A percentile compares a stretch with the other conserved stretches of the same genome.
These are phyloP conservation scores for Caenorhabditis panamensis DNA, from an alignment of 2,888 invertebrate species.

Conservation along the genomic window DNA sequence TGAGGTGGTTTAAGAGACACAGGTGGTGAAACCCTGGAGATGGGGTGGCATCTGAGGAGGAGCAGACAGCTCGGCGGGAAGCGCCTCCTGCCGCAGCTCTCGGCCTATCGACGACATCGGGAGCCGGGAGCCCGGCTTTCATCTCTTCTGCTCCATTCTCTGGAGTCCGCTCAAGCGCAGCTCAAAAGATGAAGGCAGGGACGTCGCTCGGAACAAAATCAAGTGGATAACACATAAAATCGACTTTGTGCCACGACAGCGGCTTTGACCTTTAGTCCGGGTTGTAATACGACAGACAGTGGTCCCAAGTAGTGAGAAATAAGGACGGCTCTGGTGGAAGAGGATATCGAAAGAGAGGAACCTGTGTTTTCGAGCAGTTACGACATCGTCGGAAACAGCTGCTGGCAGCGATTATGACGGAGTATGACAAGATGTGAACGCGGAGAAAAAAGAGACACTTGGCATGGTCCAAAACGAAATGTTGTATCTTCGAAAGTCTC, in stretches of 20 bases:
- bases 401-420: constrained; percentile 18
- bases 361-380: constrained; percentile 12
- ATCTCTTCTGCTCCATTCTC: constrained; percentile 39
- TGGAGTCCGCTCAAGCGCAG: constrained; percentile 42
- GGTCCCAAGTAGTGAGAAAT: constrained; percentile 23
- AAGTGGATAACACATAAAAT: constrained; percentile 59
- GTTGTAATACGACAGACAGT: constrained; percentile 50
- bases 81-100: constrained; percentile 43
- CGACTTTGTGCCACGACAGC: constrained; percentile 45
- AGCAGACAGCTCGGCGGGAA: constrained; percentile 39
- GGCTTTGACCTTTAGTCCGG: constrained; percentile 48
- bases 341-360: constrained; percentile 2
- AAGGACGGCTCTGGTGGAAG: not conserved
- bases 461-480: not conserved
- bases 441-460: not conserved
- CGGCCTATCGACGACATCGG: constrained; percentile 50
- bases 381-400: constrained; percentile 23
- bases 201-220: constrained; percentile 49
- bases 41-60: constrained; percentile 37
- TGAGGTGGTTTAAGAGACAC: constrained; percentile 19
- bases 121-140: constrained; percentile 44
- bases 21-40: constrained; percentile 31
- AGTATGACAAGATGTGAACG: not conserved
- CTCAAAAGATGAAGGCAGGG: constrained; percentile 53
- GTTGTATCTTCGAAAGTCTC: not conserved